Base-by-base conservation (phyloP, 2,888 invertebrate species). In the Ectemnius lituratus region DNA sequence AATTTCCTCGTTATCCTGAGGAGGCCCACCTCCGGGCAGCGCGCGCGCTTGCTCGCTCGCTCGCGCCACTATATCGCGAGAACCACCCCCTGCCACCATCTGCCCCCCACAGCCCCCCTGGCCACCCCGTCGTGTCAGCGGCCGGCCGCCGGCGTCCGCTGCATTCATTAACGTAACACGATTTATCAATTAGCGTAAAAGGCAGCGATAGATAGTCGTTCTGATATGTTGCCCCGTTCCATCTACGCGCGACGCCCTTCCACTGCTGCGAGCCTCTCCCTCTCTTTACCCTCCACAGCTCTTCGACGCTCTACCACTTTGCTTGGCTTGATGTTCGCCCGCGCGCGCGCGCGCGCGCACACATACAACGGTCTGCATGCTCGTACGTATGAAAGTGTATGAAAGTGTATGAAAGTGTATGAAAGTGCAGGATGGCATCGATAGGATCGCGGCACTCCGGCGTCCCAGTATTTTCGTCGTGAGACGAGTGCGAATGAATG, bases 131-230 rank as follows among this genome's bases (percentile, higher is more conserved):
- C 67, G 67, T 62, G 72, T 16, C n/a, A 52, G 52, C 52, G 52
- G n/a, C 64, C 70, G 80, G 72, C 76, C 81, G 77, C 37, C 37
- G 37, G 37, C 79, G 80, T 81, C 80, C 84, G 84, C 82, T 86
- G 85, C 88, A 90, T 90, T 90, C 90, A 90, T 90, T 90, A 90
- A 88, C 88, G 89, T 86, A 88, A 90, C 90, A 90, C 90, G 90
- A 90, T 90, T 90, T 90, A 90, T 90, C 90, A 90, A 90, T 90
- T 90, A 90, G 89, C 90, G 89, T 90, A 88, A 90, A 90, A 90
- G 90, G 89, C 89, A 86, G 86, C 89, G 87, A 90, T 90, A 89
- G 90, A 90, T 90, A 89, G 89, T 88, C 88, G 88, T 87, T 86
- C 88, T 87, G 90, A 90, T 89, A 88, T 86, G 88, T 86, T 86